Conservation (phyloP, 2,797 vertebrate species). For the Phaenicophaeus curvirostris region DNA sequence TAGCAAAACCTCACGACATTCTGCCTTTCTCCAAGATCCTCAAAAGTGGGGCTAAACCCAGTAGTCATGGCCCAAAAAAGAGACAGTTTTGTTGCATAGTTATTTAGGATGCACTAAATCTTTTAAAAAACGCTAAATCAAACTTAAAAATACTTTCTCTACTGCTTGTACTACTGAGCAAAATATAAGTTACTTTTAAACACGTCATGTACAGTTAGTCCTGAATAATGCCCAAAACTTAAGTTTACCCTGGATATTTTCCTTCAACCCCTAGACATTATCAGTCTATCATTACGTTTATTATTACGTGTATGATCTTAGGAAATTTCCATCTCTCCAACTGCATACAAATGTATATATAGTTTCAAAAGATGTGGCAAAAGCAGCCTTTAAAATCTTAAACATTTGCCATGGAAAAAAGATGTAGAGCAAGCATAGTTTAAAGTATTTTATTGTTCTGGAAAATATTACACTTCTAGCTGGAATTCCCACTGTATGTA, state of each 20-base stretch:
- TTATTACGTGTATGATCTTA: background rate
- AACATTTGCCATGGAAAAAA: slow-evolving; percentile 14
- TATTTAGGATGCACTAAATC: background rate
- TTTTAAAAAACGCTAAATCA: background rate
- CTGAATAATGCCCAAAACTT: background rate
- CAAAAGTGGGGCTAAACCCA: background rate
- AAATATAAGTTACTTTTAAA: background rate
- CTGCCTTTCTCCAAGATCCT: background rate
- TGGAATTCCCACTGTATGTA: background rate
- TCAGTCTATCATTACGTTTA: background rate
- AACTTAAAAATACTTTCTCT: background rate
- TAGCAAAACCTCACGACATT: background rate
- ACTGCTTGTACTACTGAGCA: background rate
- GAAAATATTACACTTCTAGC: slow-evolving; percentile 13
- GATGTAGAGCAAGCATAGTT: background rate
- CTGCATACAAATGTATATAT: background rate
- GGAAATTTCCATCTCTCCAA: slow-evolving; percentile 7
- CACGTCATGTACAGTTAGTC: background rate
- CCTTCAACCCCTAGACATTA: background rate
- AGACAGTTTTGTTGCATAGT: background rate
- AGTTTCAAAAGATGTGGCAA: slow-evolving; percentile 25
- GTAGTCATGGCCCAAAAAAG: background rate
- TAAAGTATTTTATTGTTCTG: slow-evolving; percentile 48
- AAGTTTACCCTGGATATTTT: background rate
- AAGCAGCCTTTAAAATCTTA: background rate